phyloP scores from a whole-genome alignment of 1,140 invertebrate genomes.

The Tetramorium alpestre region DNA sequence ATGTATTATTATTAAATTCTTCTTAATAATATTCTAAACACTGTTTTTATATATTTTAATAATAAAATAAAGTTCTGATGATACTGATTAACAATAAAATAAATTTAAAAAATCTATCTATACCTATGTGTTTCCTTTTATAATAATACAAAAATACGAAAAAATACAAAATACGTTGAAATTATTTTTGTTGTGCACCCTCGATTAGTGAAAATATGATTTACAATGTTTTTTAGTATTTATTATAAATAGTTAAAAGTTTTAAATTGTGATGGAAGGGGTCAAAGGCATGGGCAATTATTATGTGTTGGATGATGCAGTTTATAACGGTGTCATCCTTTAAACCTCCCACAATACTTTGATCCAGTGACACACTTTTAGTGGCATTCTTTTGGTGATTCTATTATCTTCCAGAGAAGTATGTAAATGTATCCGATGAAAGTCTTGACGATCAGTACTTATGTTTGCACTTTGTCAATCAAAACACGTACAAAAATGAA shows the following conservation, averaged over 20 bases:
- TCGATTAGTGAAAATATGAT: too few species aligned
- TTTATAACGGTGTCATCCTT: slow-evolving; percentile 69
- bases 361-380: slow-evolving; percentile 72
- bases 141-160: background rate
- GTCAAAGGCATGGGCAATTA: slow-evolving; percentile 50
- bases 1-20: background rate
- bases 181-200: background rate
- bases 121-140: background rate
- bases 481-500: background rate
- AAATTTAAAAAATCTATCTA: background rate
- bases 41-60: background rate
- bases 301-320: slow-evolving; percentile 59
- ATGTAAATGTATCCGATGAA: slow-evolving; percentile 8
- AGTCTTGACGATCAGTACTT: background rate
- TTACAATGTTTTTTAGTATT: background rate
- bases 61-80: background rate
- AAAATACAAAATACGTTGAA: background rate
- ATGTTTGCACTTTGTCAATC: background rate
- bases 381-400: slow-evolving; percentile 43
- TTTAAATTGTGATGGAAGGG: background rate
- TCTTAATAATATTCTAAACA: background rate
- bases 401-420: slow-evolving; percentile 8
- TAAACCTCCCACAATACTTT: slow-evolving; percentile 56
- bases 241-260: slow-evolving; percentile 1
- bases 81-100: background rate